phyloP scores from a whole-genome alignment of 2,888 invertebrate genomes.

The Eristalis tenax region DNA sequence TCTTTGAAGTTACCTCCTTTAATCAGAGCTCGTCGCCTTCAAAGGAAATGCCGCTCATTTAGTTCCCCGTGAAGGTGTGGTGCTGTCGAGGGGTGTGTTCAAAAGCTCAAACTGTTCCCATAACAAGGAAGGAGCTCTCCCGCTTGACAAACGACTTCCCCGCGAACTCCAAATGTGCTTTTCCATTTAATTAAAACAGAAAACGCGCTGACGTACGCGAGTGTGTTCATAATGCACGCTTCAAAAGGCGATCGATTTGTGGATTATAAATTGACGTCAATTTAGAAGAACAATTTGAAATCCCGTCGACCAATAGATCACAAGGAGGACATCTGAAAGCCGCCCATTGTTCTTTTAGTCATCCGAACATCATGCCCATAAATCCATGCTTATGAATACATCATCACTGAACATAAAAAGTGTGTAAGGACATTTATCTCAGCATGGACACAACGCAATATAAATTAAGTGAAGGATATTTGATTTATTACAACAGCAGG shows the following conservation, averaged over 20 bases:
- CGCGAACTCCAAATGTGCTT: too few relatives aligned
- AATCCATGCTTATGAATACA: neutral
- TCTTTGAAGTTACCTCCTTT: neutral
- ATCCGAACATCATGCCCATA: neutral
- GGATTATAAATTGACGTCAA: neutral
- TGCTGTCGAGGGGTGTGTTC: neutral
- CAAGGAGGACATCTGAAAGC: neutral
- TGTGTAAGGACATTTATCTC: neutral
- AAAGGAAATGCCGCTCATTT: neutral
- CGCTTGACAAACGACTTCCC: too few relatives aligned
- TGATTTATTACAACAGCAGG: slow-evolving; percentile 25
- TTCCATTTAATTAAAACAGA: too few relatives aligned
- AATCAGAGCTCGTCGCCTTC: neutral
- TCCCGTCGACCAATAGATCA: neutral
- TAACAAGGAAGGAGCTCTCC: neutral
- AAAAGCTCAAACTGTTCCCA: neutral
- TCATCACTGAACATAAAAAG: neutral
- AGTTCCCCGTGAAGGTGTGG: neutral
- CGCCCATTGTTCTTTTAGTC: neutral
- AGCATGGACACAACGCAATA: neutral
- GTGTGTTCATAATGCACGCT: neutral
- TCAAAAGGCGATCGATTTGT: neutral
- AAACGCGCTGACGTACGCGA: neutral
- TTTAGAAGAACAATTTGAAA: neutral
- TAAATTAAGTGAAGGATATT: slow-evolving; percentile 5